Evolutionary conservation across 2,797 vertebrate genomes (phyloP).

Genomic region (Perodicticus potto): DNA sequence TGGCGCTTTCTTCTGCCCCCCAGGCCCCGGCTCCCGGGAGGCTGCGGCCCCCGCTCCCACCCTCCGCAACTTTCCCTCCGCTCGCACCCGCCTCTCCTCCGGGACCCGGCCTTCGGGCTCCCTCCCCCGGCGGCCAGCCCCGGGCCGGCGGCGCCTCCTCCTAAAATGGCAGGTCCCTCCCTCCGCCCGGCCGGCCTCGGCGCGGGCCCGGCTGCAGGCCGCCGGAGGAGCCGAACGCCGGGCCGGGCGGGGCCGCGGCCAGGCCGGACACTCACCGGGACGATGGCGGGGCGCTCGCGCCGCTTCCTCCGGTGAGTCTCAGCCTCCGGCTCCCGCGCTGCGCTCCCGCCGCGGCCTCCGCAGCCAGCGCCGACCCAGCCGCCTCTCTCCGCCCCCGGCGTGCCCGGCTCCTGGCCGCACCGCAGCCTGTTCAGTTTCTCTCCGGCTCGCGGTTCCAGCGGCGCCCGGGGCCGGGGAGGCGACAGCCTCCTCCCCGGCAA

Average conservation of each 20-base stretch:
- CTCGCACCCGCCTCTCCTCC: conserved; percentile 64
- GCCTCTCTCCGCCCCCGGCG: conserved; percentile 82
- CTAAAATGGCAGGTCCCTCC: conserved; percentile 89
- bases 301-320: conserved; percentile 80
- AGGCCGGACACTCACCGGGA: conserved; percentile 82
- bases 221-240: conserved; percentile 44
- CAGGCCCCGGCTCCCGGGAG: conserved; percentile 52
- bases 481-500: conserved; percentile 80
- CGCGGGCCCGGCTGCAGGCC: conserved; percentile 60
- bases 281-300: conserved; percentile 79
- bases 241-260: conserved; percentile 67
- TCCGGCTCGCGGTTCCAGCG: conserved; percentile 68
- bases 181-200: conserved; percentile 77
- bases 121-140: conserved; percentile 63
- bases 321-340: conserved; percentile 70
- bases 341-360: conserved; percentile 70
- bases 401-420: conserved; percentile 66
- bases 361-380: conserved; percentile 74
- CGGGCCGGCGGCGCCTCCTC: conserved; percentile 76
- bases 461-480: conserved; percentile 80
- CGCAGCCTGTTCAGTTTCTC: conserved; percentile 57
- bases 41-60: conserved; percentile 63
- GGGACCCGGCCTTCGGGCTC: conserved; percentile 61
- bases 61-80: conserved; percentile 70
- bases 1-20: conserved; percentile 38